Base-by-base conservation (phyloP, 2,797 vertebrate species). In the Chelmon rostratus region DNA sequence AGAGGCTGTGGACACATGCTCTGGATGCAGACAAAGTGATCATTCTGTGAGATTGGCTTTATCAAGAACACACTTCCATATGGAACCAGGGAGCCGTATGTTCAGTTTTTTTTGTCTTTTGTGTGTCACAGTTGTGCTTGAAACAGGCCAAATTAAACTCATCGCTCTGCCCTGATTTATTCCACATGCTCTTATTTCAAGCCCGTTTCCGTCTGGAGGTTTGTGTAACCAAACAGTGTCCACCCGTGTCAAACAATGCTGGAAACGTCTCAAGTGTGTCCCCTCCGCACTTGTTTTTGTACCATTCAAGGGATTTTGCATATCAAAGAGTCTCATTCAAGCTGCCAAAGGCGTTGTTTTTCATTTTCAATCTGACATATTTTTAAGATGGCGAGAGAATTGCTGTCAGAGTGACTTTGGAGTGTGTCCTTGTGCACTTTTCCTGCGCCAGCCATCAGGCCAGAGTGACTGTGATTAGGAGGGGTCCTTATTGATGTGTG, bases 371-470 rank as follows among this genome's bases (percentile, higher is more conserved):
- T 89, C 68, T 66, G 76, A 84, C 68, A 72, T 66, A 42, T 85
- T 79, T 80, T 77, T 46, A 67, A 63, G 68, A 78, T 79, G 5
- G 50, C 16, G 38, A 73, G 33, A 62, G 68, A 73, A 86, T 47
- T 78, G 71, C 70, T 79, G 64, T 86, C 82, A 82, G 61, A 84
- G 76, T 82, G 88, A 86, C 90, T 92, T 83, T 90, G 66, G 76
- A 83, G 79, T 63, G 52, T 75, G 80, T 79, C 83, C 74, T 83
- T 66, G 82, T 82, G 68, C 68, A 83, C 61, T 76, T 85, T 66
- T 47, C 13, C 59, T 68, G 33, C 52, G 33, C 69, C 62, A 76
- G 62, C 68, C 83, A 81, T 86, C 81, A 83, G 62, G 53, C 67
- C 37, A 70, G 80, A 70, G 70, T 72, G 83, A 68, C 44, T 66